phyloP scores from a whole-genome alignment of 2,797 vertebrate genomes.

The Capromys pilorides region DNA sequence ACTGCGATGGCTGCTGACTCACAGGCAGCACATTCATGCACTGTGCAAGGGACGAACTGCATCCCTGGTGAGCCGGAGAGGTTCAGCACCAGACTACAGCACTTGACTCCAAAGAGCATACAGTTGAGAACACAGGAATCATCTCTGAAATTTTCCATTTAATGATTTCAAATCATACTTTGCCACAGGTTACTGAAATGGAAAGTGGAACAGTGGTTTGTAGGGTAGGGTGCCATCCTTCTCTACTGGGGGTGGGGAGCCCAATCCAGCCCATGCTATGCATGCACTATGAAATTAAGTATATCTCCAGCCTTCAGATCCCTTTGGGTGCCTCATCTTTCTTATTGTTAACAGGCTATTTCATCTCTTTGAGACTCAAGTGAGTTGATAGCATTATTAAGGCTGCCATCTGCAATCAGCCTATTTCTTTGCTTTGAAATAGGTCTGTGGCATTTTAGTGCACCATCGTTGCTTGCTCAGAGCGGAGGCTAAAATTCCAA shows the following conservation, averaged over 20 bases:
- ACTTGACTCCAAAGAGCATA: not conserved
- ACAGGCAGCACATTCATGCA: not conserved
- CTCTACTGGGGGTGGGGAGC: too few relatives aligned
- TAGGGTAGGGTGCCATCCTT: not conserved
- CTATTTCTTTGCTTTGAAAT: not conserved
- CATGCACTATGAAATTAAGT: not conserved
- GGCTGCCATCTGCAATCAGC: not conserved
- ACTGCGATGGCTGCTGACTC: not conserved
- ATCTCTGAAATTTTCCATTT: not conserved
- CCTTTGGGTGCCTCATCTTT: not conserved
- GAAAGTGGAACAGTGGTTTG: not conserved
- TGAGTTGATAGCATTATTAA: not conserved
- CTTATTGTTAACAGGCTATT: not conserved
- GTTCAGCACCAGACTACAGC: not conserved
- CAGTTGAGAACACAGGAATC: not conserved
- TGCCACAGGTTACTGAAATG: not conserved
- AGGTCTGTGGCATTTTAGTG: not conserved
- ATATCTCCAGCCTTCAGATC: too few relatives aligned
- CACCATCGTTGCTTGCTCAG: not conserved
- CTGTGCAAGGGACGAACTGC: not conserved
- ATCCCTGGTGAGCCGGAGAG: not conserved
- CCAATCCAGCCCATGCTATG: not conserved
- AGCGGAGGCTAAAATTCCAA: not conserved
- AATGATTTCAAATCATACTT: not conserved
- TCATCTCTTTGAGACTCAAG: not conserved